Evolutionary conservation across 1,140 invertebrate genomes (phyloP), one percentile per base, ranked within the genome.

Genomic region (Formica exsecta): DNA sequence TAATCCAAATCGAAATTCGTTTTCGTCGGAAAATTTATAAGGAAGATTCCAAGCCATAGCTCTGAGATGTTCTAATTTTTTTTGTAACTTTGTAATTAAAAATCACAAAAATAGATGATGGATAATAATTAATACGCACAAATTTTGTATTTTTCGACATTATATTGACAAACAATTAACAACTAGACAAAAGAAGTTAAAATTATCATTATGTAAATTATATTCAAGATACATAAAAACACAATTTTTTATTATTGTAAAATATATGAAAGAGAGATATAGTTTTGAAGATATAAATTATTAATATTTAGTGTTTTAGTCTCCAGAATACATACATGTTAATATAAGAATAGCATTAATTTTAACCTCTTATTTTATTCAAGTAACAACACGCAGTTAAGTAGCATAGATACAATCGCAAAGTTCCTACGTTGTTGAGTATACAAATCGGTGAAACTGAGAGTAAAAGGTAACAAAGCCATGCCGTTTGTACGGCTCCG

Each of bases 361-460:
- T 77, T 48, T 2, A 13, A 22, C 3, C 22, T 38, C 38, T 68
- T 38, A 25, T 68, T 80, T 57, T 80, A 57, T 57, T 80, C 9
- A 3, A 57, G 3, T 5, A 22, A 41, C 48, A 19, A 38, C 36
- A 61, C 51, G 77, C 22, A 38, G n/a, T 22, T 19, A 41, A 57
- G 7, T 19, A n/a, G 65, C 22, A 19, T 44, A 81, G 66, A 83
- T 74, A 83, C 38, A 32, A 73, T 83, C 38, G 51, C 22, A 13
- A 11, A 22, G 22, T 80, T 83, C 25, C 29, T 83, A 62, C 38
- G 38, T 41, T 44, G 79, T 48, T 48, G 54, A 81, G 11, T 83
- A 57, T 83, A 73, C 41, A 83, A 83, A 83, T 83, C 68, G 57
- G 79, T 83, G 79, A 83, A 83, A 83, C 79, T 83, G 79, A 83